These are phyloP conservation scores for Hystrix brachyura DNA, from an alignment of 2,113 vertebrate species.

Conservation along the genomic window DNA sequence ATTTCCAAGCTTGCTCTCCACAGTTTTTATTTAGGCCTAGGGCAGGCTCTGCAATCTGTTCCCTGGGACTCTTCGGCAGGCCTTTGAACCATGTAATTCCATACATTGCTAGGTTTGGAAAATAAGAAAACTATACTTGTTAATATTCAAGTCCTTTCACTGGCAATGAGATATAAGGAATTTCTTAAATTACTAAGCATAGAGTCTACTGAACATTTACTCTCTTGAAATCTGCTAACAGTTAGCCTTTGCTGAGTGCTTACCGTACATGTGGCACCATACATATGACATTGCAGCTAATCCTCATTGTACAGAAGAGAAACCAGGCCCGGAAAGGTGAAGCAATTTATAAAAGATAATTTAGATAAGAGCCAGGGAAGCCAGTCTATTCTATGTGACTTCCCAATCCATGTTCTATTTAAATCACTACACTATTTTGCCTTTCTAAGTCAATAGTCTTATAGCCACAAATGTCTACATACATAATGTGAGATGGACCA, in stretches of 20 bases:
- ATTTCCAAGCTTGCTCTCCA: slow-evolving; percentile 4
- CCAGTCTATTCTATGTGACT: slow-evolving; percentile 30
- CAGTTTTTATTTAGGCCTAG: not conserved
- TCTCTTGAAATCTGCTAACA: slow-evolving; percentile 35
- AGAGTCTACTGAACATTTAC: slow-evolving; percentile 23
- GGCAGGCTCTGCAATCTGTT: not conserved
- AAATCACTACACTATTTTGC: not conserved
- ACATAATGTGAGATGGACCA: not conserved
- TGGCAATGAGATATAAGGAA: slow-evolving; percentile 11
- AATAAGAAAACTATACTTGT: slow-evolving; percentile 36
- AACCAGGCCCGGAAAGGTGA: slow-evolving; percentile 33
- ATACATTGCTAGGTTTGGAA: slow-evolving; percentile 40
- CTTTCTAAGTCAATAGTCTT: slow-evolving; percentile 6
- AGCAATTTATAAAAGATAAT: not conserved
- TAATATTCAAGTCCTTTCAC: slow-evolving; percentile 41
- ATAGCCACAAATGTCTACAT: not conserved
- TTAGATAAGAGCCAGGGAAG: slow-evolving; percentile 16
- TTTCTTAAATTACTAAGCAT: slow-evolving; percentile 25
- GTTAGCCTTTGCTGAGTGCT: not conserved
- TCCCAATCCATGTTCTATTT: slow-evolving; percentile 14
- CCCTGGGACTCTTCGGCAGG: slow-evolving; percentile 4
- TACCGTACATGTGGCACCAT: not conserved
- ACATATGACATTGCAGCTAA: not conserved
- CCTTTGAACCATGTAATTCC: slow-evolving; percentile 8
- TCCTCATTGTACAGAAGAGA: not conserved